Evolutionary conservation across 1,140 invertebrate species (phyloP).

Genomic region (Bombus huntii): DNA sequence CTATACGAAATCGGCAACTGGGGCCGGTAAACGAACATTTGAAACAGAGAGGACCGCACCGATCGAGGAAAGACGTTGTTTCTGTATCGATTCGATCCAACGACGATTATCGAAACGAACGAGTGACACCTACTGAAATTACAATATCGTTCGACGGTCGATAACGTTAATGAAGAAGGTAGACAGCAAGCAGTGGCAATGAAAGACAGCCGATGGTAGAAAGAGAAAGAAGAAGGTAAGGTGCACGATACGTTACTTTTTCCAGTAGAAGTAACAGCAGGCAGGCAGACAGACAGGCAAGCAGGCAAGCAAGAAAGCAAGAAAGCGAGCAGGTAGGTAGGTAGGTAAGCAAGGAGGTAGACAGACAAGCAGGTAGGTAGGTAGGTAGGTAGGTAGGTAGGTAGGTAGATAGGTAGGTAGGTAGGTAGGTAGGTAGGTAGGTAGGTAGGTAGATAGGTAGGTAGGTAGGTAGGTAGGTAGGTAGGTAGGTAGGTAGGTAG

Average conservation of each 20-base stretch:
- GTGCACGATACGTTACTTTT: slow-evolving; percentile 20
- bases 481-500: background rate
- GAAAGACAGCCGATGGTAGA: background rate
- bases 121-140: background rate
- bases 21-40: background rate
- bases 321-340: background rate
- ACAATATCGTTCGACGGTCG: background rate
- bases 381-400: slow-evolving; percentile 2
- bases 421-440: background rate
- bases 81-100: background rate
- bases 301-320: background rate
- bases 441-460: background rate
- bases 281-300: background rate
- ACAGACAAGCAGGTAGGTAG: background rate
- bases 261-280: slow-evolving; percentile 38
- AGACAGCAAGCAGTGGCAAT: background rate
- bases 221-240: background rate
- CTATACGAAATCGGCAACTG: background rate
- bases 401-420: background rate
- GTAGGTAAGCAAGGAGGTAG: background rate
- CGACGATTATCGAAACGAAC: background rate
- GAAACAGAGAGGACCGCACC: background rate
- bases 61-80: too few species aligned
- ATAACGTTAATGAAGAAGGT: too few species aligned
- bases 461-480: background rate